Evolutionary conservation across 2,113 vertebrate genomes (phyloP), one percentile per base, ranked within the genome.

Genomic region (Propithecus coquereli): DNA sequence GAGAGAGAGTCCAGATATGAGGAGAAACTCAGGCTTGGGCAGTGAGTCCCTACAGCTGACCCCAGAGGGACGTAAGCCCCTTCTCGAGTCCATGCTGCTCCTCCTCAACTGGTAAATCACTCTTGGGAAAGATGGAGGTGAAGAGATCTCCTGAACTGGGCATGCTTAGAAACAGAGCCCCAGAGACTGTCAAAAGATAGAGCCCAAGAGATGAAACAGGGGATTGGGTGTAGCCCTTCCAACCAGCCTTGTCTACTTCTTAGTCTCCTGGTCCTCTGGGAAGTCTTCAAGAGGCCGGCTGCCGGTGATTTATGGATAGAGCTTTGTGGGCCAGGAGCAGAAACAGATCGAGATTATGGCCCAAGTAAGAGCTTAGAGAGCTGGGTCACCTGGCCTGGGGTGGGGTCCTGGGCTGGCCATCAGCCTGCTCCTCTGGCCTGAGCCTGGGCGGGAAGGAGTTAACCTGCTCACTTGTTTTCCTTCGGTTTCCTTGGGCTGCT

Each of bases 361-460:
- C 68, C 83, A 59, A 47, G 25, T n/a, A 85, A 66, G 47, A 57
- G 30, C 43, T 79, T 95, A 43, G 40, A 85, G 54, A 93, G 37
- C 74, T 59, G 37, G 10, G 22, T 66, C 74, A 70, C 47, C 17
- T 43, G 54, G 37, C 32, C 77, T 89, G n/a, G 40, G 17, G 13
- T 52, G 37, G 1, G 2, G 45, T 40, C 63, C 59, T 57, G 27
- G 8, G 52, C 45, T 17, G 32, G 81, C 90, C 23, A 63, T 10
- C 63, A 86, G 63, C 63, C 52, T 71, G 73, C 32, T 77, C 5
- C 50, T 90, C n/a, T 3, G 10, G 52, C 52, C 43, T 8, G 40
- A 76, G 50, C 34, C 10, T 84, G 40, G 86, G 37, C 14, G 6
- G 12, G 77, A 97, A 94, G 71, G 97, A 68, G 97, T 98, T 98